Conservation (phyloP, 2,888 invertebrate species). For the Pardosa pseudoannulata region DNA sequence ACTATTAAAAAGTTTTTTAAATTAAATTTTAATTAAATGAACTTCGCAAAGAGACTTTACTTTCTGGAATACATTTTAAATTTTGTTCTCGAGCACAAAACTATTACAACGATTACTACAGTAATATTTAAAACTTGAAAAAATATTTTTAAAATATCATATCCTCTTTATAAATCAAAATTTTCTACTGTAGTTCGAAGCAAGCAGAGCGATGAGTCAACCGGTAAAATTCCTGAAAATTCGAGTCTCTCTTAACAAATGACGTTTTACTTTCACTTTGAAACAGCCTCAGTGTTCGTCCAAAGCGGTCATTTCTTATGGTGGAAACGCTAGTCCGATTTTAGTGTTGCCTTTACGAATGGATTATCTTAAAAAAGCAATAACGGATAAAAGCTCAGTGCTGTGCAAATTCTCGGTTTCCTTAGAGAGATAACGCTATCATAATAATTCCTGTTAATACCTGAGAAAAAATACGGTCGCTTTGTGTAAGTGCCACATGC, state of each 20-base stretch:
- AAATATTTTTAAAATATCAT: no score
- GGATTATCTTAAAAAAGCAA: not conserved
- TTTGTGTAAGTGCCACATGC: not conserved
- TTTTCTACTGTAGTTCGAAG: no score
- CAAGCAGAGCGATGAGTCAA: no score
- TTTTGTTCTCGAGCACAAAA: no score
- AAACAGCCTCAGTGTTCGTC: not conserved
- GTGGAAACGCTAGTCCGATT: not conserved
- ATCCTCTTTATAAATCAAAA: no score
- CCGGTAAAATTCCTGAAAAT: not conserved
- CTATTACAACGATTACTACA: no score
- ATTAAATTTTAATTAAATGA: no score
- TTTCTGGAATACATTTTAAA: no score
- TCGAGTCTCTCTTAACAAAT: not conserved
- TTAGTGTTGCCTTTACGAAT: not conserved
- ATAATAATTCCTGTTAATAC: not conserved
- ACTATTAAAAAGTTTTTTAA: no score
- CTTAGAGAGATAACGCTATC: not conserved
- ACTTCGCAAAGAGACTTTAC: no score
- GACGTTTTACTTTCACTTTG: not conserved
- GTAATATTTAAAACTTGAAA: no score
- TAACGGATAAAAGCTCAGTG: not conserved
- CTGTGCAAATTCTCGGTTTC: not conserved
- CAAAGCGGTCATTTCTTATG: not conserved
- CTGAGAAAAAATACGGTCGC: not conserved